These are phyloP conservation scores for Alviniconcha strummeri DNA, from an alignment of 2,888 invertebrate genomes.

Conservation along the genomic window DNA sequence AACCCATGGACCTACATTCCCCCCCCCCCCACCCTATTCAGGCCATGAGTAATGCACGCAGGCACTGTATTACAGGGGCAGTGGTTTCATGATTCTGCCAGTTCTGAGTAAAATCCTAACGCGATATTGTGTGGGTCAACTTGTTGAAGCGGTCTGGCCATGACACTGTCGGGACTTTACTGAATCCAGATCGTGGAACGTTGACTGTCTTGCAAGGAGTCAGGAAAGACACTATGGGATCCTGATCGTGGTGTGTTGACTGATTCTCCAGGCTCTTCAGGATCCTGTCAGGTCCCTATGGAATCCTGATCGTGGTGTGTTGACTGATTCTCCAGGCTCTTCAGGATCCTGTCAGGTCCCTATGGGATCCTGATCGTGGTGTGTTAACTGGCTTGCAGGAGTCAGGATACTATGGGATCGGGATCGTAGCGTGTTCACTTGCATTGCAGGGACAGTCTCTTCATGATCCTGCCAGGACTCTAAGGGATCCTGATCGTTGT, in stretches of 20 bases:
- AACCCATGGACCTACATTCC: no score
- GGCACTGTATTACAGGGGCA: background rate
- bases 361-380: background rate
- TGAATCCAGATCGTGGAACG: background rate
- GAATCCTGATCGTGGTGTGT: background rate
- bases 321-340: background rate
- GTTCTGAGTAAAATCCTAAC: no score
- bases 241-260: background rate
- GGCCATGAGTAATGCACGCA: background rate
- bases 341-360: background rate
- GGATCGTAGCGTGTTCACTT: background rate
- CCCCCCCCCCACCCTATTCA: no score
- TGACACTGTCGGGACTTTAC: background rate
- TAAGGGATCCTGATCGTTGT: background rate
- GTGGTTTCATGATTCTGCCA: background rate
- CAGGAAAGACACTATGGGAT: background rate
- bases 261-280: background rate
- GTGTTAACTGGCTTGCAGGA: background rate
- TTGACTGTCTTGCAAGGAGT: background rate
- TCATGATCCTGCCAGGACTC: background rate
- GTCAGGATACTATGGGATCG: background rate
- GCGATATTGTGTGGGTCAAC: background rate
- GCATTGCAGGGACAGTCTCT: background rate
- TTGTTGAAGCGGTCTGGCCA: background rate
- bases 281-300: background rate